Conservation (phyloP, 2,113 vertebrate genomes). For the Pelusios castaneus region DNA sequence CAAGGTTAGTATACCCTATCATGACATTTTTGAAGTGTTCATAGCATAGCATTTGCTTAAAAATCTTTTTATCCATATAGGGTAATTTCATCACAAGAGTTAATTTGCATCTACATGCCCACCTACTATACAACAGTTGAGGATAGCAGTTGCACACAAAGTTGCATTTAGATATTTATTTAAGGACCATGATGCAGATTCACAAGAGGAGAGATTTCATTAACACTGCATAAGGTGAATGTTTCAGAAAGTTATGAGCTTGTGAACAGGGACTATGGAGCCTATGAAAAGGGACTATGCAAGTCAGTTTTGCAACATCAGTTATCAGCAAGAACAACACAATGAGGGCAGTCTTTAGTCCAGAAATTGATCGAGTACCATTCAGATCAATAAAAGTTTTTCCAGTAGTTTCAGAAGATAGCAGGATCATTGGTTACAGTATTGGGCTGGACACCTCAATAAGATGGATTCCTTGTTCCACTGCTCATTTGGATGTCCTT, state of each 20-base stretch:
- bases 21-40: background rate
- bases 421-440: too few species aligned
- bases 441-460: too few species aligned
- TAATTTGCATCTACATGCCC: background rate
- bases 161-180: background rate
- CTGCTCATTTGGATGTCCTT: too few species aligned
- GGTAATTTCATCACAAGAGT: background rate
- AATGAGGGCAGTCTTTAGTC: too few species aligned
- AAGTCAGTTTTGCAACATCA: too few species aligned
- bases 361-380: too few species aligned
- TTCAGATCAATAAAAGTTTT: too few species aligned
- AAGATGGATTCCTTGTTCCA: too few species aligned
- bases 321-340: too few species aligned
- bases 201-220: slow-evolving; percentile 17
- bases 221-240: background rate
- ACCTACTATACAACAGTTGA: background rate
- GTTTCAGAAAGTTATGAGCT: background rate
- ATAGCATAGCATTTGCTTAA: background rate
- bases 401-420: too few species aligned
- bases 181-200: background rate
- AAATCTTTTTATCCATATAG: background rate
- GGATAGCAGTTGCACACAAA: background rate
- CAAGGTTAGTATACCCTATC: background rate
- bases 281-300: too few species aligned
- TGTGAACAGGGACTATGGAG: background rate